Conservation (phyloP, 2,888 invertebrate genomes). For the Hemaris fuciformis region DNA sequence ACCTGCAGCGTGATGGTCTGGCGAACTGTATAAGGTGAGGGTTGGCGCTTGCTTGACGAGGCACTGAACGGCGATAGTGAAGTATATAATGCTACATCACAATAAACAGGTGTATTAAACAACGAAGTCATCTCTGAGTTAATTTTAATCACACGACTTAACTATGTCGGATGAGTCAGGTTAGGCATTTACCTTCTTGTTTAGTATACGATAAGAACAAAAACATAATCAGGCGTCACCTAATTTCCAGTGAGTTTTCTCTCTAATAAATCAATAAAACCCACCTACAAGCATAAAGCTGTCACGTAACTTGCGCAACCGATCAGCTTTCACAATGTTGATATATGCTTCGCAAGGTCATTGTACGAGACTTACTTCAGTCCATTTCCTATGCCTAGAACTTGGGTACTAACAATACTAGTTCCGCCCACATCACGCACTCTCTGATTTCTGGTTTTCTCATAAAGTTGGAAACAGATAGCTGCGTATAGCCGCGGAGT, state of each 20-base stretch:
- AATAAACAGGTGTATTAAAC: too few species aligned
- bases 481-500: background rate
- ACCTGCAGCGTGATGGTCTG: too few species aligned
- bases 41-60: too few species aligned
- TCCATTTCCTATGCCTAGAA: constrained; percentile 1
- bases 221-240: too few species aligned
- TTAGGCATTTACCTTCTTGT: too few species aligned
- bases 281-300: background rate
- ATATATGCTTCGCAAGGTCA: background rate
- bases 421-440: background rate
- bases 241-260: background rate
- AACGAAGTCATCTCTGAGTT: too few species aligned
- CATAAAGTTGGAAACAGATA: constrained; percentile 7
- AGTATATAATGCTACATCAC: too few species aligned
- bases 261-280: background rate
- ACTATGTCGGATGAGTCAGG: too few species aligned
- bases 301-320: background rate
- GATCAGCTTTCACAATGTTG: background rate
- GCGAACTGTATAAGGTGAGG: too few species aligned
- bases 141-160: too few species aligned
- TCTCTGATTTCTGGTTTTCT: constrained; percentile 1
- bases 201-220: too few species aligned
- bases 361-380: background rate
- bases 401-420: background rate
- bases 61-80: too few species aligned